These are phyloP conservation scores for Cliona cf. orientalis DNA, from an alignment of 37 sponge, comb jelly and placozoan genomes.

Conservation along the genomic window DNA sequence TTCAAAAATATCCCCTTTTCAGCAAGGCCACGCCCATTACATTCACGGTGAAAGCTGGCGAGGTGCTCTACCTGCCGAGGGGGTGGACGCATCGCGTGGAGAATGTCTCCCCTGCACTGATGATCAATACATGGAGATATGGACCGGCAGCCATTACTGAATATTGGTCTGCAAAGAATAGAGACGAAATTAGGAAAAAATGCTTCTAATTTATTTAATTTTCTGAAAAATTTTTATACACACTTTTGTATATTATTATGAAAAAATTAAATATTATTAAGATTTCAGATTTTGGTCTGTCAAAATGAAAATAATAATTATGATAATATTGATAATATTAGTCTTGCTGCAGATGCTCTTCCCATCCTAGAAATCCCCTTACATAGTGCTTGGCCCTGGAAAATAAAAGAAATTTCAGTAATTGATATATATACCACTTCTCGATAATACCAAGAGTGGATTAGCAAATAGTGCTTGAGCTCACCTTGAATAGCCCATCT, in stretches of 20 bases:
- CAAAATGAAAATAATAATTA: too few relatives aligned
- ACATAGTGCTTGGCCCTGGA: constrained; percentile 68
- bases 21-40: constrained; percentile 67
- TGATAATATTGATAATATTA: too few relatives aligned
- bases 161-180: constrained; percentile 57
- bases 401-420: not conserved
- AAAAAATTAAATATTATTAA: too few relatives aligned
- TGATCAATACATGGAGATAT: constrained; percentile 88
- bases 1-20: constrained; percentile 68
- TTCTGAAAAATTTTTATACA: not conserved
- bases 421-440: not conserved
- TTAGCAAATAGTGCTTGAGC: not conserved
- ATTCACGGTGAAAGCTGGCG: constrained; percentile 70
- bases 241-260: not conserved
- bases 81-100: constrained; percentile 90
- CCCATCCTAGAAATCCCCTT: constrained; percentile 70
- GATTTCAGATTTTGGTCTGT: too few relatives aligned
- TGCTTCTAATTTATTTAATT: constrained; percentile 31
- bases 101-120: constrained; percentile 81
- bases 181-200: constrained; percentile 54
- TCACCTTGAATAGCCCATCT: constrained; percentile 81
- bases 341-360: constrained; percentile 9
- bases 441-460: not conserved
- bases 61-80: constrained; percentile 88
- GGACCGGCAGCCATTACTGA: constrained; percentile 87